phyloP scores from a whole-genome alignment of 30 jellyfish, hydroid and myxozoan species.

The Cassiopea xamachana region DNA sequence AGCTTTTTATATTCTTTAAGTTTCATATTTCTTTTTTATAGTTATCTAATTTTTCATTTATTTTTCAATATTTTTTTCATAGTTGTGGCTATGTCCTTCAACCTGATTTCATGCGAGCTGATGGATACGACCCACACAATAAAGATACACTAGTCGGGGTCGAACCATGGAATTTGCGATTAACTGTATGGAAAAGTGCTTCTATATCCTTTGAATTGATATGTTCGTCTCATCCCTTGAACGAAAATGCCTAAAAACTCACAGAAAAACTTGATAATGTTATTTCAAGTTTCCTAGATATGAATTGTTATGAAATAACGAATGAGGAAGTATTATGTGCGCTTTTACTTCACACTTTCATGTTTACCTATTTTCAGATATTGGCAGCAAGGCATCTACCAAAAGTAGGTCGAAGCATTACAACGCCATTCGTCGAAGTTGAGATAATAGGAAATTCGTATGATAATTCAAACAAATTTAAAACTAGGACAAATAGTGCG shows the following conservation, averaged over 20 bases:
- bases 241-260: too few relatives aligned
- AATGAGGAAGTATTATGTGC: not conserved
- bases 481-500: constrained; percentile 88
- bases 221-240: not conserved
- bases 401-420: constrained; percentile 92
- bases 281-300: too few relatives aligned
- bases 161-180: constrained; percentile 90
- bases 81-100: constrained; percentile 97
- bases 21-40: too few relatives aligned
- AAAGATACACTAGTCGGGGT: constrained; percentile 77
- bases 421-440: constrained; percentile 97
- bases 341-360: not conserved
- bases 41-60: too few relatives aligned
- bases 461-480: constrained; percentile 79
- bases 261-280: too few relatives aligned
- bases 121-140: constrained; percentile 90
- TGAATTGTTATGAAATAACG: not conserved
- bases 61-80: not conserved
- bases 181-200: constrained; percentile 55
- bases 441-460: constrained; percentile 84
- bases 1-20: too few relatives aligned
- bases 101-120: constrained; percentile 93
- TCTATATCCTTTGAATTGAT: not conserved
- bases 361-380: constrained; percentile 46
- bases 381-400: constrained; percentile 93